Percentiles rank a stretch among this genome's conserved stretches.
Conservation (phyloP, 2,888 invertebrate species). For the Crematogaster levior region DNA sequence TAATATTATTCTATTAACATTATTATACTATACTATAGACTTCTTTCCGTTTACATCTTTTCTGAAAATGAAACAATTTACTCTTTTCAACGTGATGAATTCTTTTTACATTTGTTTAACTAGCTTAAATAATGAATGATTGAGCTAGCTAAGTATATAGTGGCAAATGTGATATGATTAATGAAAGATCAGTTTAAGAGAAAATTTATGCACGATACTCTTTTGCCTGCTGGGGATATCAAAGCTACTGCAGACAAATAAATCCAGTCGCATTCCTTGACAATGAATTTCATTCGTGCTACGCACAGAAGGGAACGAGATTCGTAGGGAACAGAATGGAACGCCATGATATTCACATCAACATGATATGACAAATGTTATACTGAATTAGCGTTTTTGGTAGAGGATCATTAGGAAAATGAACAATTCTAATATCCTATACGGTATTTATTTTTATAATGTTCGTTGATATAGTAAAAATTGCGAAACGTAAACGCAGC, state of each 20-base stretch:
- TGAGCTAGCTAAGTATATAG: slow-evolving; percentile 24
- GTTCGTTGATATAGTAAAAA: slow-evolving; percentile 13
- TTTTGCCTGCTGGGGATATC: slow-evolving; percentile 31
- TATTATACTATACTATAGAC: not conserved
- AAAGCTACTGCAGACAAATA: slow-evolving; percentile 37
- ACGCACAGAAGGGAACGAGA: slow-evolving; percentile 59
- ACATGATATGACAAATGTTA: slow-evolving; percentile 77
- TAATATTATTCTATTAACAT: too few species aligned
- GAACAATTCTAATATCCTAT: slow-evolving; percentile 54
- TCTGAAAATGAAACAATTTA: not conserved
- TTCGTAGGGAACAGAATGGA: slow-evolving; percentile 60
- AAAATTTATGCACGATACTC: slow-evolving; percentile 43
- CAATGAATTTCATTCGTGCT: slow-evolving; percentile 61
- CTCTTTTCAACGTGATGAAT: not conserved
- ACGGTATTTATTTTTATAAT: slow-evolving; percentile 46
- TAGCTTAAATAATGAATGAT: slow-evolving; percentile 39
- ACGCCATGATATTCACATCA: slow-evolving; percentile 68
- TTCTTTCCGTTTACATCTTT: not conserved
- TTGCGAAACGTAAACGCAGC: not conserved
- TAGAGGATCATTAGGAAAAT: slow-evolving; percentile 62
- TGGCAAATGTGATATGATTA: slow-evolving; percentile 31
- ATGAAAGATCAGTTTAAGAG: slow-evolving; percentile 39
- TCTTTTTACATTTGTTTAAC: slow-evolving; percentile 1
- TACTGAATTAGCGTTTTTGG: slow-evolving; percentile 73
- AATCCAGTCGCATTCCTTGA: slow-evolving; percentile 57